A percentile compares a stretch with the other conserved stretches of the same genome.
Evolutionary conservation across 2,888 invertebrate genomes (phyloP).

Genomic region (Thysanoteuthis rhombus): DNA sequence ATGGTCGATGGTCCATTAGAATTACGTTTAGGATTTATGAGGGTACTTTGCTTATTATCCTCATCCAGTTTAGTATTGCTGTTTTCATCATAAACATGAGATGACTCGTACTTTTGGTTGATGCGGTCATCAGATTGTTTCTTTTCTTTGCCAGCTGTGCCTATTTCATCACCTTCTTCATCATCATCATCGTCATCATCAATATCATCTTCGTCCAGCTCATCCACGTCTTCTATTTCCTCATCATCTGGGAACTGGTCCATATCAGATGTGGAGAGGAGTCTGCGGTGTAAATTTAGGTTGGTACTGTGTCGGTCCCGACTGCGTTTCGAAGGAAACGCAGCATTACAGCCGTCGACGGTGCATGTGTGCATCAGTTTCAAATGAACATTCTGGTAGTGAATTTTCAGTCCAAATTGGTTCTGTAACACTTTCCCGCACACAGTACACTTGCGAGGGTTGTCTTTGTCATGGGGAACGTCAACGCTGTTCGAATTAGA

Average conservation of each 20-base stretch:
- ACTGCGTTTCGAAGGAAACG: constrained; percentile 91
- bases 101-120: neutral
- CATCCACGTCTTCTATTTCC: constrained; percentile 33
- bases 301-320: constrained; percentile 93
- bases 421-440: constrained; percentile 94
- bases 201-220: constrained; percentile 25
- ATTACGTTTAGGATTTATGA: constrained; percentile 28
- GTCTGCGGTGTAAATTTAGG: constrained; percentile 87
- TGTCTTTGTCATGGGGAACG: constrained; percentile 90
- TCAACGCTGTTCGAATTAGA: constrained; percentile 69
- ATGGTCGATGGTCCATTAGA: neutral
- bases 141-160: constrained; percentile 13
- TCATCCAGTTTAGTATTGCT: neutral
- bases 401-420: constrained; percentile 90
- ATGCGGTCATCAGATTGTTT: neutral
- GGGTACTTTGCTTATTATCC: neutral
- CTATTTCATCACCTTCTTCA: constrained; percentile 34
- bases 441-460: constrained; percentile 88
- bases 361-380: constrained; percentile 95
- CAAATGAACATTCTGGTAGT: constrained; percentile 94
- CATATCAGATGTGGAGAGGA: constrained; percentile 71
- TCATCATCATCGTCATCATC: constrained; percentile 34
- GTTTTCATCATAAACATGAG: neutral
- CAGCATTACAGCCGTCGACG: constrained; percentile 92
- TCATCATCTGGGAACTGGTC: constrained; percentile 34